These are phyloP conservation scores for Metopolophium dirhodum DNA, from an alignment of 1,140 invertebrate genomes.

Conservation along the genomic window DNA sequence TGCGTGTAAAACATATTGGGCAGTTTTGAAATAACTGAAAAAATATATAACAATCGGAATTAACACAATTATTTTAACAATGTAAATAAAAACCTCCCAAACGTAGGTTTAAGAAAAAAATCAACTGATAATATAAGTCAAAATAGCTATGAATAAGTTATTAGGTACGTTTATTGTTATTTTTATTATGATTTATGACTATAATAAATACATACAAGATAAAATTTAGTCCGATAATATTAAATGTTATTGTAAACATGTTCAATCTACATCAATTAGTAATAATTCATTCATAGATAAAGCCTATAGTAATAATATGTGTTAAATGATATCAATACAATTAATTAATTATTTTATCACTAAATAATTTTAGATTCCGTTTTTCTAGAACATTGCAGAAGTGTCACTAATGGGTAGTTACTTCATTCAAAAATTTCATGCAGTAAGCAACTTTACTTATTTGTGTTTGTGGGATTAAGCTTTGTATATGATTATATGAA, in stretches of 20 bases:
- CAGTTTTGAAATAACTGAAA: background rate
- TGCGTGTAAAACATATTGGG: background rate
- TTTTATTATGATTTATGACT: background rate
- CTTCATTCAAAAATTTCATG: conserved; percentile 32
- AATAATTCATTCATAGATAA: background rate
- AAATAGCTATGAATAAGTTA: background rate
- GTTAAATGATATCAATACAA: background rate
- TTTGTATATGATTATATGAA: background rate
- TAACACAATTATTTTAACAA: background rate
- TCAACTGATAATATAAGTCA: background rate
- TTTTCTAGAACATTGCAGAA: conserved; percentile 35
- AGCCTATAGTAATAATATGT: background rate
- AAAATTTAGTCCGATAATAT: background rate
- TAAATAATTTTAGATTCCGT: conserved; percentile 18
- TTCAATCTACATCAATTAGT: background rate
- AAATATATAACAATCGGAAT: background rate
- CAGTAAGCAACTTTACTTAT: conserved; percentile 25
- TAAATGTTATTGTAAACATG: background rate
- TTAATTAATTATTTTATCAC: conserved; percentile 16
- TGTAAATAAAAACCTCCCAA: background rate
- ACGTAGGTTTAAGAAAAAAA: background rate
- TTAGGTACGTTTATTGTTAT: background rate
- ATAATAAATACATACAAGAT: background rate
- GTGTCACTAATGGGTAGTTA: background rate
- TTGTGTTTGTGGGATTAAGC: conserved; percentile 27